Evolutionary conservation across 2,797 vertebrate species (phyloP).

Genomic region (Lindbergichthys nudifrons): DNA sequence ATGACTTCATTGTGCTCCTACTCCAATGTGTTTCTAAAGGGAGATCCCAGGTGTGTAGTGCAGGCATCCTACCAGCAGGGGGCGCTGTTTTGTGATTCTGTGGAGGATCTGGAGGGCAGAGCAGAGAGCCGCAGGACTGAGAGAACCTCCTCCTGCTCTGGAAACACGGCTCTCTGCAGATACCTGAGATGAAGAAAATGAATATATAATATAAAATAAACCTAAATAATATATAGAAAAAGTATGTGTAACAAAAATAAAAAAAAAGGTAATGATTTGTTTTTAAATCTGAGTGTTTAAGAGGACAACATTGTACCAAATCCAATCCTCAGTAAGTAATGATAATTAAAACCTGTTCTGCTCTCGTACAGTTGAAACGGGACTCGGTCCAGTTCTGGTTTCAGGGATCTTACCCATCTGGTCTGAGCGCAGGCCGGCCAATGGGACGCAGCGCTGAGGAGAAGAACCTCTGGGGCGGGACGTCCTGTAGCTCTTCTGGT

Average conservation of each 20-base stretch:
- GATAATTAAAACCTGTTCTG: not conserved
- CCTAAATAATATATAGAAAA: not conserved
- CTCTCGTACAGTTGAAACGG: not conserved
- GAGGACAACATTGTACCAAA: not conserved
- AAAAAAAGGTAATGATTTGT: too few relatives aligned
- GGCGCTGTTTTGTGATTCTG: slow-evolving; percentile 13
- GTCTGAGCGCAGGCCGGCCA: slow-evolving; percentile 46
- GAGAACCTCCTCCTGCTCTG: slow-evolving; percentile 37
- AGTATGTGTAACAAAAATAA: too few relatives aligned
- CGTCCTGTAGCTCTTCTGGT: slow-evolving; percentile 59
- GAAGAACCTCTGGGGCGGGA: slow-evolving; percentile 56
- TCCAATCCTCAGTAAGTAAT: not conserved
- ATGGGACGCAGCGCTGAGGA: slow-evolving; percentile 36
- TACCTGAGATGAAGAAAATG: slow-evolving; percentile 27
- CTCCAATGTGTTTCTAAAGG: not conserved
- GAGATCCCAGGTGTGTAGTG: not conserved
- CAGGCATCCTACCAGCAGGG: slow-evolving; percentile 42
- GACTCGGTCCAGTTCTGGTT: not conserved
- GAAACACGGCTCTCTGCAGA: slow-evolving; percentile 56
- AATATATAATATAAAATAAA: not conserved
- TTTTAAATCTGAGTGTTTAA: not conserved
- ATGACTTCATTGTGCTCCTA: not conserved
- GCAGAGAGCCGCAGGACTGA: slow-evolving; percentile 37
- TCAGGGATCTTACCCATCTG: slow-evolving; percentile 47
- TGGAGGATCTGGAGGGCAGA: slow-evolving; percentile 21